Conservation (phyloP, 2,113 vertebrate species). For the Gnathonemus longibarbis region DNA sequence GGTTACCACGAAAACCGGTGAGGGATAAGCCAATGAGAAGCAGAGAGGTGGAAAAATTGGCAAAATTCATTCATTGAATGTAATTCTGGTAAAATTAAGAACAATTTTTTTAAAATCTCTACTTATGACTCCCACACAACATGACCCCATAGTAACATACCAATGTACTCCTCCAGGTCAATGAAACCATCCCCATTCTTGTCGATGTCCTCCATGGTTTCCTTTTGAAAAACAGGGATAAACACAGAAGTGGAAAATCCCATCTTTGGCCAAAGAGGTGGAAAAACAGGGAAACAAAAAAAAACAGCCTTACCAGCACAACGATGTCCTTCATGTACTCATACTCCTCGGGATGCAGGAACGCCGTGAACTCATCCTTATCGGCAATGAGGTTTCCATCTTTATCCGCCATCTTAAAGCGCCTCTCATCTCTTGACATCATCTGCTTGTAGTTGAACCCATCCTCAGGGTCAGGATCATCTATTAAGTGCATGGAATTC, state of each 20-base stretch:
- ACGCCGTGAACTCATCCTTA: conserved; percentile 95
- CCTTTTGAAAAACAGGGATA: conserved; percentile 53
- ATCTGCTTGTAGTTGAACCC: conserved; percentile 95
- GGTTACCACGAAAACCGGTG: background rate
- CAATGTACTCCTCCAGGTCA: conserved; percentile 93
- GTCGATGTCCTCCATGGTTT: conserved; percentile 98
- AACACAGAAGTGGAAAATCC: background rate
- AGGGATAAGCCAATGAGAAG: background rate
- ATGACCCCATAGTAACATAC: conserved; percentile 53
- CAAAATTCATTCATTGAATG: background rate
- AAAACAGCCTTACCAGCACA: conserved; percentile 69
- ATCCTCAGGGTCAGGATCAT: conserved; percentile 86
- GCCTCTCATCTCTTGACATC: conserved; percentile 89
- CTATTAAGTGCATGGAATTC: conserved; percentile 49
- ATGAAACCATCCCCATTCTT: conserved; percentile 94
- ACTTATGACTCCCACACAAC: background rate
- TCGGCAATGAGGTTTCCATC: conserved; percentile 77
- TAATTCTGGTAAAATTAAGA: background rate
- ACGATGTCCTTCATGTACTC: conserved; percentile 97
- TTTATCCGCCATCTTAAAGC: conserved; percentile 87
- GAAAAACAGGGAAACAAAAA: background rate
- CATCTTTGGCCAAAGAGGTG: background rate
- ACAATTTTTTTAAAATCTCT: background rate
- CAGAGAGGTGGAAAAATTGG: background rate
- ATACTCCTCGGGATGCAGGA: conserved; percentile 92